These are phyloP conservation scores for Iguana delicatissima DNA, from an alignment of 2,797 vertebrate genomes.

Conservation along the genomic window DNA sequence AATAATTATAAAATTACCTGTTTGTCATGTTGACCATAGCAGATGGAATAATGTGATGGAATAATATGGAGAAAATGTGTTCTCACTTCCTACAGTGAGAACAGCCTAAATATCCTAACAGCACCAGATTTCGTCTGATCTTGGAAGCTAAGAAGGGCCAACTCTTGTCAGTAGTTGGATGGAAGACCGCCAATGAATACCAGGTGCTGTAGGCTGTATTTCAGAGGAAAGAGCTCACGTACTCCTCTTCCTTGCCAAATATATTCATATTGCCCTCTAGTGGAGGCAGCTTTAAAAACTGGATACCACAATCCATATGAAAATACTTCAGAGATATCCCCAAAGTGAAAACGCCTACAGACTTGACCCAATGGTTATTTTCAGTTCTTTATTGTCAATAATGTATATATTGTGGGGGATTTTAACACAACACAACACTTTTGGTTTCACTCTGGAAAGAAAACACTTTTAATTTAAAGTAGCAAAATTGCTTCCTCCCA, in stretches of 20 bases:
- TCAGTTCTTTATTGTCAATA: slow-evolving; percentile 31
- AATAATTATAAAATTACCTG: too few species aligned
- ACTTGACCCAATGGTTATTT: not conserved
- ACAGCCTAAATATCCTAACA: not conserved
- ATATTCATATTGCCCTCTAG: slow-evolving; percentile 21
- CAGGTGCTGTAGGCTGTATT: too few species aligned
- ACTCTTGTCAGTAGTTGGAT: too few species aligned
- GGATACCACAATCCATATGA: slow-evolving; percentile 22
- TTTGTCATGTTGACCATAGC: too few species aligned
- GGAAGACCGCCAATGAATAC: too few species aligned
- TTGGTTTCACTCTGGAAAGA: not conserved
- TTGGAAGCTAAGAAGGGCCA: too few species aligned
- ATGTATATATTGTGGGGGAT: not conserved
- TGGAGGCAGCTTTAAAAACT: slow-evolving; percentile 2
- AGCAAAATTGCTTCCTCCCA: slow-evolving; percentile 63
- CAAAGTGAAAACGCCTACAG: slow-evolving; percentile 26
- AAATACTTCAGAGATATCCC: slow-evolving; percentile 1
- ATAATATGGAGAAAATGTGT: too few species aligned
- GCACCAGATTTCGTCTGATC: not conserved
- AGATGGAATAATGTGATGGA: too few species aligned
- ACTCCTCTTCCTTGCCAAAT: not conserved
- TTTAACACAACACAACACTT: not conserved
- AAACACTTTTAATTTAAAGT: slow-evolving; percentile 14
- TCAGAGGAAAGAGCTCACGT: too few species aligned
- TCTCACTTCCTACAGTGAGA: too few species aligned